Base-by-base conservation (phyloP, 2,113 vertebrate species). In the Typhlomys cinereus region DNA sequence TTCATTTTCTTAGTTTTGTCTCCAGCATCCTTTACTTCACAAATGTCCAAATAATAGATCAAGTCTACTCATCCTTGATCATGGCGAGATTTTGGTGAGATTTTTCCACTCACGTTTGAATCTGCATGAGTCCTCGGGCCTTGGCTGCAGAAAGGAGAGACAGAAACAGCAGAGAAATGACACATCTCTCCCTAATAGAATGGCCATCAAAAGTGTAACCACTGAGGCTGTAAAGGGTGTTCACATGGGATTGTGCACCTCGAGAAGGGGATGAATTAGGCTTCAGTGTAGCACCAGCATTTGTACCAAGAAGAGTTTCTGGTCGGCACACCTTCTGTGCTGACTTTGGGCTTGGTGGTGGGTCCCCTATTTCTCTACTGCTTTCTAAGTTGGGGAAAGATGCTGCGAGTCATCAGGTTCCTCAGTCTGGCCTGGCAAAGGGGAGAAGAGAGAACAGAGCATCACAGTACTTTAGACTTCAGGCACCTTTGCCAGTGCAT, bases 21-120 rank as follows among this genome's bases (percentile, higher is more conserved):
- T 80, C 34, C 10, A 57, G 93, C 44, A 78, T 54, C 82, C 23
- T 71, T 21, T 54, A 36, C 54, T 73, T 94, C 48, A 71, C 54
- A 36, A 85, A 78, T 29, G 3, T 52, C 61, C 73, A 50, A 70
- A 31, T 67, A 31, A n/a, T 5, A 6, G 34, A 36, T 50, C 64
- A 36, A 70, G 18, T 29, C 29, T 50, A 31, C 12, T 41, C 48
- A 25, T 25, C 23, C 2, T 85, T 31, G 21, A 27, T 59, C 27
- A 67, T 21, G n/a, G n/a, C n/a, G n/a, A n/a, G 20, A 1, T 21
- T 3, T 4, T 57, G 46, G 1, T 34, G 41, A 62, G 9, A 71
- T 5, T 81, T n/a, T 73, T 31, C 52, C 76, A 34, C 39, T 48
- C 12, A 4, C 1, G 8, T 13, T 34, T 59, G 57, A n/a, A 29